phyloP scores from a whole-genome alignment of 2,888 invertebrate genomes.

The Linnaemya tessellans region DNA sequence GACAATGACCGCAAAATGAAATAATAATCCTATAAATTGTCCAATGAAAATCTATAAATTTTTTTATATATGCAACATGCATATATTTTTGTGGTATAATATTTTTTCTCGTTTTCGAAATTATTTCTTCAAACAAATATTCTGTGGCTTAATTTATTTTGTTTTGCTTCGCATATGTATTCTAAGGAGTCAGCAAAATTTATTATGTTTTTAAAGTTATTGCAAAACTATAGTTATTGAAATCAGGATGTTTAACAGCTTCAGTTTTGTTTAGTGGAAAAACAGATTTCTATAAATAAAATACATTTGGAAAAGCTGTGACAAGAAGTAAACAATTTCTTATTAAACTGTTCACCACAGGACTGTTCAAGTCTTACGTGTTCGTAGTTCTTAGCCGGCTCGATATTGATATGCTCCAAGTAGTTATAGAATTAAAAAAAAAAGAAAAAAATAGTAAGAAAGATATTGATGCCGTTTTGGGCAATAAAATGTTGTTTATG shows the following conservation, averaged over 20 bases:
- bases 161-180: not conserved
- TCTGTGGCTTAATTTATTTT: not conserved
- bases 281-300: no score
- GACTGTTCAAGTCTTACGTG: no score
- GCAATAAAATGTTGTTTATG: no score
- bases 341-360: no score
- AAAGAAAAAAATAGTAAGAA: no score
- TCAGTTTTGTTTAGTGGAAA: no score
- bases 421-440: no score
- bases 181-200: not conserved
- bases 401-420: no score
- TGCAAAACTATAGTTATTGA: not conserved
- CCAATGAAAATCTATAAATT: slow-evolving; percentile 47
- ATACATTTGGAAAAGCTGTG: not conserved
- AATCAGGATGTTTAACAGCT: no score
- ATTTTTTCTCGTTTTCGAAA: not conserved
- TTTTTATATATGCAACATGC: not conserved
- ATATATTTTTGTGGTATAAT: not conserved
- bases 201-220: not conserved
- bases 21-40: slow-evolving; percentile 57
- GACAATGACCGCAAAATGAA: slow-evolving; percentile 54
- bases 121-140: not conserved
- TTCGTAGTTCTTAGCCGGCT: no score
- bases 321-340: not conserved
- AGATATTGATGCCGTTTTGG: no score